These are phyloP conservation scores for Sciaenops ocellatus DNA, from an alignment of 2,797 vertebrate species.

Conservation along the genomic window DNA sequence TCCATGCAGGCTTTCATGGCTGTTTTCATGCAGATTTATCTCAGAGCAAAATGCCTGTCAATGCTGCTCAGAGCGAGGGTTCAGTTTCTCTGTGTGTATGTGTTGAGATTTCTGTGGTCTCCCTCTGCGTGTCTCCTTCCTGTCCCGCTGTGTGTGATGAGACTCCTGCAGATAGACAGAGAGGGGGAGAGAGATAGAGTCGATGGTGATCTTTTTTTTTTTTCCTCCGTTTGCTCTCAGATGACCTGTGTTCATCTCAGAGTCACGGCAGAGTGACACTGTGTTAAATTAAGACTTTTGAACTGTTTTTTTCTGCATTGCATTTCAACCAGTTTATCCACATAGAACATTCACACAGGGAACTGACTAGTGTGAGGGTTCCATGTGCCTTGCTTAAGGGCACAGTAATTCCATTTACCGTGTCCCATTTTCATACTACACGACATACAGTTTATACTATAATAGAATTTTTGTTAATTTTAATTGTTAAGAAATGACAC, in stretches of 20 bases:
- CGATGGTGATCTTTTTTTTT: not conserved
- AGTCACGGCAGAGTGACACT: not conserved
- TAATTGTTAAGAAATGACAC: not conserved
- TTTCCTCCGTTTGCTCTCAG: slow-evolving; percentile 5
- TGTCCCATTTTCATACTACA: not conserved
- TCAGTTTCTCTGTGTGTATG: slow-evolving; percentile 22
- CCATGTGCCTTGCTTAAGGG: slow-evolving; percentile 2
- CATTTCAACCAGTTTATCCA: not conserved
- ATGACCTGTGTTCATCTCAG: not conserved
- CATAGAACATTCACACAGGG: not conserved
- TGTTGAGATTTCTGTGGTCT: slow-evolving; percentile 18
- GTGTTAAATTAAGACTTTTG: slow-evolving; percentile 9
- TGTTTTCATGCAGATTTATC: slow-evolving; percentile 70
- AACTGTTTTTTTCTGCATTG: not conserved
- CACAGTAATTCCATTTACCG: not conserved
- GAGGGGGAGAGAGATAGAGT: slow-evolving; percentile 5
- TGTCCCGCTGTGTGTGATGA: slow-evolving; percentile 54
- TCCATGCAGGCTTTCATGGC: slow-evolving; percentile 39
- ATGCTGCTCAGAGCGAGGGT: slow-evolving; percentile 24
- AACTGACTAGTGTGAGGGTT: not conserved
- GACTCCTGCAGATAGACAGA: slow-evolving; percentile 41
- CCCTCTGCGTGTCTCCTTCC: slow-evolving; percentile 36
- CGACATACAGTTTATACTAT: too few species aligned
- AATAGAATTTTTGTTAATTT: not conserved
- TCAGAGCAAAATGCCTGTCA: slow-evolving; percentile 38